A percentile compares a stretch with the other conserved stretches of the same genome.
phyloP scores from a whole-genome alignment of 2,888 invertebrate species.

The Sicus ferrugineus region DNA sequence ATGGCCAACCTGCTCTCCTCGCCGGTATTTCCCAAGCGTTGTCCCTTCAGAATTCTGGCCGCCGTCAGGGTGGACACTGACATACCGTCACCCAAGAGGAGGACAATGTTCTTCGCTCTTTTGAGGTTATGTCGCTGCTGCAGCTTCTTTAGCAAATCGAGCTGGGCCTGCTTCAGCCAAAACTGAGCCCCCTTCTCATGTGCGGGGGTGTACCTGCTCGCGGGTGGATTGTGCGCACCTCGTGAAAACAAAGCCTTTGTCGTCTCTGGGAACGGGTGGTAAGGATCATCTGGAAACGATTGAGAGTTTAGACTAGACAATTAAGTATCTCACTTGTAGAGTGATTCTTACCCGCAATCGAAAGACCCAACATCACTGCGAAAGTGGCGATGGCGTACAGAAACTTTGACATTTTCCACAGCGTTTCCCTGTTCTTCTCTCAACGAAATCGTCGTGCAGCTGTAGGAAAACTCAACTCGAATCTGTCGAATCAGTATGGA shows the following conservation, averaged over 20 bases:
- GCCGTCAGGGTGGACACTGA: constrained; percentile 74
- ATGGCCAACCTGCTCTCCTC: constrained; percentile 71
- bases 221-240: background rate
- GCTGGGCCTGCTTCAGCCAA: constrained; percentile 50
- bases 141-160: constrained; percentile 44
- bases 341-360: background rate
- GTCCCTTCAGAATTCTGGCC: constrained; percentile 72
- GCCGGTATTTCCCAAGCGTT: constrained; percentile 67
- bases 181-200: constrained; percentile 45
- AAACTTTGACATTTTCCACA: background rate
- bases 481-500: background rate
- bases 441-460: background rate
- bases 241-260: too few species aligned
- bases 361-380: background rate
- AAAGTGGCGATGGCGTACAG: background rate
- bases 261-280: background rate
- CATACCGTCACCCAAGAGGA: constrained; percentile 72
- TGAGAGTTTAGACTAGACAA: too few species aligned
- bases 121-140: constrained; percentile 37
- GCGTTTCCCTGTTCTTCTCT: background rate
- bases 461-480: background rate
- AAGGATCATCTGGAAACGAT: constrained; percentile 8
- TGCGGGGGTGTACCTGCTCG: constrained; percentile 32
- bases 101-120: constrained; percentile 55
- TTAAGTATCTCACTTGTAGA: too few species aligned